phyloP scores from a whole-genome alignment of 2,888 invertebrate species.

The Colostygia pectinataria region DNA sequence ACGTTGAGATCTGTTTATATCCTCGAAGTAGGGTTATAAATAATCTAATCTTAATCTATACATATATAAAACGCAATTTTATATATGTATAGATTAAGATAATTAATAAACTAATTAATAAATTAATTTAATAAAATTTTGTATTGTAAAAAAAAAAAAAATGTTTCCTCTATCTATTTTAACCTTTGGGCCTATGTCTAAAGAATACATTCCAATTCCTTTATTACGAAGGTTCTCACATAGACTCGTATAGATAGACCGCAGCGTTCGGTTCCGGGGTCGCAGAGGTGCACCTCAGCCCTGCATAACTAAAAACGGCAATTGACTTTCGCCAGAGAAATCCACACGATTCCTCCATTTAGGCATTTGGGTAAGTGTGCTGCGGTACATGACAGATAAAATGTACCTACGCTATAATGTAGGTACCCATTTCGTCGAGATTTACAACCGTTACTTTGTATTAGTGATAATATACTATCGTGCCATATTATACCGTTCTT shows the following conservation, averaged over 20 bases:
- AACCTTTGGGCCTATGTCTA: no score
- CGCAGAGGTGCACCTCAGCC: conserved; percentile 42
- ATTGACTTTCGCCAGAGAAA: conserved; percentile 39
- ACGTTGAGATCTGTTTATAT: no score
- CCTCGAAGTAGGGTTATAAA: no score
- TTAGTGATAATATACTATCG: conserved; percentile 50
- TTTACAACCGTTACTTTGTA: conserved; percentile 52
- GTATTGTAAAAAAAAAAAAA: no score
- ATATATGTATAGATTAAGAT: no score
- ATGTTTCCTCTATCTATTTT: no score
- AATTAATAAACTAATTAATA: no score
- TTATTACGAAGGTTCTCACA: conserved; percentile 37
- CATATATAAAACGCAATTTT: no score
- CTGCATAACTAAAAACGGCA: conserved; percentile 41
- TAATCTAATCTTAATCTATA: no score
- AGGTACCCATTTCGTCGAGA: conserved; percentile 32
- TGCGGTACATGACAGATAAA: conserved; percentile 30
- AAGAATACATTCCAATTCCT: conserved; percentile 6
- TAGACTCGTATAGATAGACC: conserved; percentile 12
- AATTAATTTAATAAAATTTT: no score
- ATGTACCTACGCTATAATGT: conserved; percentile 14
- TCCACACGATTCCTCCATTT: conserved; percentile 33
- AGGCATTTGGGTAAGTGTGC: conserved; percentile 46
- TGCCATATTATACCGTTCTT: conserved; percentile 42
- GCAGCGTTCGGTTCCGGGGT: conserved; percentile 50